phyloP scores from a whole-genome alignment of 2,113 vertebrate species.

The Alethe diademata region DNA sequence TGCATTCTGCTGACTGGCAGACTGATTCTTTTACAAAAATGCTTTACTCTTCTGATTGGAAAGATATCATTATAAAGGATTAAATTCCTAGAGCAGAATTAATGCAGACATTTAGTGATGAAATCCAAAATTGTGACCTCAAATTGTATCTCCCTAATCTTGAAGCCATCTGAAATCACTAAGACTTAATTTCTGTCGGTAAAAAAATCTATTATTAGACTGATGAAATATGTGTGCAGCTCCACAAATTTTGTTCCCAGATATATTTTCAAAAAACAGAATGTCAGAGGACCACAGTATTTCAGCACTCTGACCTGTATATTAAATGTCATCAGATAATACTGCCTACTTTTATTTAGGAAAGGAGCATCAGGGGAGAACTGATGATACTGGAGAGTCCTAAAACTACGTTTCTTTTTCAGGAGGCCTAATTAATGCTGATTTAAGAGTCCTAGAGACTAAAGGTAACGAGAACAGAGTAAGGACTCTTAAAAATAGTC shows the following conservation, averaged over 20 bases:
- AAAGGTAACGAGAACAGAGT: background rate
- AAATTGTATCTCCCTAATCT: background rate
- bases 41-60: background rate
- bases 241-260: background rate
- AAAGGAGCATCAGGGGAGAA: background rate
- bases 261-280: background rate
- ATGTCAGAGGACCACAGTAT: background rate
- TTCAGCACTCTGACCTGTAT: background rate
- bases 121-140: background rate
- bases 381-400: background rate
- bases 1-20: background rate
- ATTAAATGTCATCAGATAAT: background rate
- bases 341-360: background rate
- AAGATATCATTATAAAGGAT: background rate
- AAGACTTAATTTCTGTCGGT: background rate
- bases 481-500: background rate
- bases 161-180: background rate
- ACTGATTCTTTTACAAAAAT: background rate
- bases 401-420: background rate
- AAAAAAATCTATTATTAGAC: background rate
- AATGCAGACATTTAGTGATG: background rate
- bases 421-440: background rate
- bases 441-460: background rate
- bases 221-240: background rate
- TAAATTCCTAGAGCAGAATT: background rate